These are phyloP conservation scores for Colistium nudipinnis DNA, from an alignment of 2,113 vertebrate genomes.

Conservation along the genomic window DNA sequence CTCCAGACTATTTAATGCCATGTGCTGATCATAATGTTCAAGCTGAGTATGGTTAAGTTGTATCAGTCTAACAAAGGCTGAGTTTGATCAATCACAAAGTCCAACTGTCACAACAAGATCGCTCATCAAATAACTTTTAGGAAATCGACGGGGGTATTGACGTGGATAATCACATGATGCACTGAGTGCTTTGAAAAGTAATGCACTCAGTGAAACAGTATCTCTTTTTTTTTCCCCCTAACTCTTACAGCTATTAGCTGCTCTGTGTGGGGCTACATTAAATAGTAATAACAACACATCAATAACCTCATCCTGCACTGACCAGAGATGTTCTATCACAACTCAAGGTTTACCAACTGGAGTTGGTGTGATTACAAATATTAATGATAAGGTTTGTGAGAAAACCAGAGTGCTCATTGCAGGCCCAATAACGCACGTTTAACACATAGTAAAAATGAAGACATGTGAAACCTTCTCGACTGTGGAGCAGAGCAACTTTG, in stretches of 20 bases:
- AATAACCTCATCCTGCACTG: conserved; percentile 48
- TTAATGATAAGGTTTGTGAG: neutral
- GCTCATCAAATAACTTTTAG: conserved; percentile 43
- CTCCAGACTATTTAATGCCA: neutral
- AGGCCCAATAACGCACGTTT: neutral
- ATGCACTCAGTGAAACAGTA: conserved; percentile 68
- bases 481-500: conserved; percentile 7
- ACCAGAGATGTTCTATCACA: conserved; percentile 25
- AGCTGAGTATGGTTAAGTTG: neutral
- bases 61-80: neutral
- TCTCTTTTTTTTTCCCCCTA: conserved; percentile 58
- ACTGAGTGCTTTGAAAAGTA: conserved; percentile 61
- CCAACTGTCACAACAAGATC: conserved; percentile 57
- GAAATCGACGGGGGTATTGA: conserved; percentile 36
- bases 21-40: conserved; percentile 4
- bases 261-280: conserved; percentile 55
- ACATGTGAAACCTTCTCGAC: neutral
- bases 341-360: conserved; percentile 23
- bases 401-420: no score
- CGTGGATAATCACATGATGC: conserved; percentile 41
- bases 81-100: conserved; percentile 37
- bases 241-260: conserved; percentile 52
- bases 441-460: neutral
- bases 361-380: neutral
- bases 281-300: conserved; percentile 63